Conservation (phyloP, 1,140 invertebrate species). For the Chionoecetes opilio region DNA sequence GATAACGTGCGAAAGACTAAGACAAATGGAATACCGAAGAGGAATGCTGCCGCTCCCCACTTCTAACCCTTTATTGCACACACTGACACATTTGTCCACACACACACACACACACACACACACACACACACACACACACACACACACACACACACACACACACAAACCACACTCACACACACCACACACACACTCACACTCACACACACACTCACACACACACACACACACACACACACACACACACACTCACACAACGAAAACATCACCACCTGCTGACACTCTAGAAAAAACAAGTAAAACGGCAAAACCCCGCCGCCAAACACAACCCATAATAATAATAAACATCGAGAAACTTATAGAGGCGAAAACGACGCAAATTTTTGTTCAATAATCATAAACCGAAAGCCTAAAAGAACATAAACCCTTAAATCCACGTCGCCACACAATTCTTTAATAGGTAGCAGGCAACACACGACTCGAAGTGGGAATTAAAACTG, state of each 20-base stretch:
- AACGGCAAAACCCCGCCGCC: too few species aligned
- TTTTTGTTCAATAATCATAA: background rate
- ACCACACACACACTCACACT: background rate
- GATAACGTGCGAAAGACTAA: background rate
- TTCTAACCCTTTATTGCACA: background rate
- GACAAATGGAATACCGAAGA: conserved; percentile 10
- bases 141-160: background rate
- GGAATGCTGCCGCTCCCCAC: background rate
- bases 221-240: too few species aligned
- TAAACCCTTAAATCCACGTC: background rate
- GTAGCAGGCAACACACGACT: background rate
- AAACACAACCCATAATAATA: background rate
- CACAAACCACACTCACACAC: background rate
- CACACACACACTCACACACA: background rate
- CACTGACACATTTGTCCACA: conserved; percentile 14
- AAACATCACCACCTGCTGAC: too few species aligned
- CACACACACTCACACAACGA: too few species aligned
- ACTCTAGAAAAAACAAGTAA: too few species aligned
- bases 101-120: conserved; percentile 1
- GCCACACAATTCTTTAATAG: background rate
- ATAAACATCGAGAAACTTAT: background rate
- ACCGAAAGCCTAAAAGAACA: background rate
- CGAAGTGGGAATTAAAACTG: background rate
- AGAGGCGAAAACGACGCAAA: background rate
- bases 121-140: background rate